Base-by-base conservation (phyloP, 2,888 invertebrate species). In the Selenia dentaria region DNA sequence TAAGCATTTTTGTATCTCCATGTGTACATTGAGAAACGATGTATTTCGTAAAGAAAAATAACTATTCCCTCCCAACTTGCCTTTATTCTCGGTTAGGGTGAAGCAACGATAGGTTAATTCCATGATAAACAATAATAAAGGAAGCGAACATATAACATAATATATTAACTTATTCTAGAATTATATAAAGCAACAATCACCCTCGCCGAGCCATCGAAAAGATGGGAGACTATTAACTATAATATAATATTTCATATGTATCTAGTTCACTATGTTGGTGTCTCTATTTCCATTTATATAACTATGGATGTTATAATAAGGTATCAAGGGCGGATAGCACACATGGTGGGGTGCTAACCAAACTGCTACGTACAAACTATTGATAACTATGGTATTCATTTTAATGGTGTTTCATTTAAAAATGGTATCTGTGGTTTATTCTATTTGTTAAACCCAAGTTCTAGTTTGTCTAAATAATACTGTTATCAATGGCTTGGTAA, bases 401-500 rank as follows among this genome's bases (percentile, higher is more conserved):
- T 74, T 60, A 72, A 74, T 70, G 74, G 74, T 79, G 80, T 76
- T 16, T 73, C 67, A 59, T 71, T 74, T 66, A 68, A 73, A 74
- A 32, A 79, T 83, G 86, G 87, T 87, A 85, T 76, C 74, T 78
- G 78, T 74, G 76, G 69, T 79, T 75, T 79, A 81, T 59, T 68
- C 85, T 86, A 87, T 74, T 71, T 61, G 70, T 79, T 79, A 79
- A 85, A 85, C 75, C 72, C 75, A 84, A 82, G 69, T 72, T 79
- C 87, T 86, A 88, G 75, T 81, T 83, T 78, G 64, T 83, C 88
- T 89, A 89, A 88, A 85, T 90, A 90, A 90, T 90, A 90, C 90
- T 90, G 90, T 86, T 88, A 79, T 87, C 86, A 88, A 90, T 90
- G 89, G 90, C 89, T 87, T 89, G 87, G 87, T 89, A 87, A 82